Evolutionary conservation across 1,140 invertebrate genomes (phyloP), one percentile per base, ranked within the genome.

Genomic region (Bombus confusus): DNA sequence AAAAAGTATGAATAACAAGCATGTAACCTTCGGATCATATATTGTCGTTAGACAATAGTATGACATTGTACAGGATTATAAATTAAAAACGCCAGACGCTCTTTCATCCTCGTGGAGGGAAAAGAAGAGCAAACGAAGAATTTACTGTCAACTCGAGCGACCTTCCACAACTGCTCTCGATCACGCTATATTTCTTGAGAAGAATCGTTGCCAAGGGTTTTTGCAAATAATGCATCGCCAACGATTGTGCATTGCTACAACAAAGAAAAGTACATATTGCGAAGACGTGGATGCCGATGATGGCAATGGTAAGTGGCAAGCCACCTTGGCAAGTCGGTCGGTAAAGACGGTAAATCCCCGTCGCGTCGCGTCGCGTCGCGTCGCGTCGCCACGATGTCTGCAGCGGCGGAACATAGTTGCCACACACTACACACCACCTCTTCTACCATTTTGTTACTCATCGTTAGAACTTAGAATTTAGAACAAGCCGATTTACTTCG

Each of bases 291-390:
- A 41, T 31, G 73, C 69, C 77, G 76, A 83, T 47, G 78, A 85
- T 34, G 69, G 77, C 76, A 52, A 52, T 52, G 47, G 47, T 18
- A 52, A 52, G 47, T 52, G 68, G 77, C 76, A 88, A 80, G 64
- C 59, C 74, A 69, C 59, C 31, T 80, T 74, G 76, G 83, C 66
- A 72, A 86, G 43, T 68, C 39, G 37, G 41, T 88, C 79, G 80
- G 85, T 81, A 86, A 85, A 87, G 52, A 86, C 68, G 80, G 85
- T 81, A 86, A 83, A 89, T 86, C 76, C 77, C 62, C n/a, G 89
- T 86, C 90, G 90, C 89, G 89, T 66, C 73, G 72, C 25, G 90
- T 86, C 90, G 90, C 90, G 89, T 86, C 90, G 90, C 89, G 89
- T 66, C 73, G 72, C 25, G 90, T 86, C 90, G 90, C 90, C 90